Evolutionary conservation across 2,113 vertebrate genomes (phyloP).

Genomic region (Bos indicus): DNA sequence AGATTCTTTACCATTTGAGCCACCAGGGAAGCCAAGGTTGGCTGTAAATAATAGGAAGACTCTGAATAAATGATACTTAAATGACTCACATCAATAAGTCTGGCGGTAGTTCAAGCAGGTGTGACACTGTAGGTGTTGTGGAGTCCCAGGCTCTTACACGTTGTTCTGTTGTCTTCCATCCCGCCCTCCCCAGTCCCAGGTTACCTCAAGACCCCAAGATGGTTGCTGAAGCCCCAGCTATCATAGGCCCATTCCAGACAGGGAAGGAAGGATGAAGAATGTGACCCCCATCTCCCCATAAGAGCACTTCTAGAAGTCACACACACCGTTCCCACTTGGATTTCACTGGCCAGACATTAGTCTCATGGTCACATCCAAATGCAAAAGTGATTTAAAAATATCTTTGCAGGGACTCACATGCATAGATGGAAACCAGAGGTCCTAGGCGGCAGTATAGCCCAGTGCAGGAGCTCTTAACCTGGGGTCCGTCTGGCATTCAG

Average conservation of each 20-base stretch:
- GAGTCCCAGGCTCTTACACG: not conserved
- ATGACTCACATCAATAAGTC: not conserved
- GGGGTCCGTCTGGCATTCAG: not conserved
- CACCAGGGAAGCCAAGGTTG: not conserved
- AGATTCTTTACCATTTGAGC: not conserved
- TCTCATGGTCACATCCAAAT: not conserved
- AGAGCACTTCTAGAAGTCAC: not conserved
- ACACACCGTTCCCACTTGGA: not conserved
- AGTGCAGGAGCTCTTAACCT: not conserved
- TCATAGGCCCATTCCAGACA: not conserved
- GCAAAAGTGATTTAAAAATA: not conserved
- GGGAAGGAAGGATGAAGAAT: not conserved
- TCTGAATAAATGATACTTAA: not conserved
- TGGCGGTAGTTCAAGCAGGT: not conserved
- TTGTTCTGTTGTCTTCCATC: not conserved
- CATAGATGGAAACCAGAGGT: not conserved
- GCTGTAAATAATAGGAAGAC: not conserved
- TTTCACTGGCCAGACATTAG: not conserved
- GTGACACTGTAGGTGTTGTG: not conserved
- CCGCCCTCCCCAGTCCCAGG: not conserved
- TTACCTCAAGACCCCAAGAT: not conserved
- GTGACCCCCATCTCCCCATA: not conserved
- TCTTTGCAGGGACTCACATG: not conserved
- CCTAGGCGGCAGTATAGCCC: not conserved
- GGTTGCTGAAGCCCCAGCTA: not conserved